Conservation (phyloP, 2,113 vertebrate species). For the Phoxinus phoxinus region DNA sequence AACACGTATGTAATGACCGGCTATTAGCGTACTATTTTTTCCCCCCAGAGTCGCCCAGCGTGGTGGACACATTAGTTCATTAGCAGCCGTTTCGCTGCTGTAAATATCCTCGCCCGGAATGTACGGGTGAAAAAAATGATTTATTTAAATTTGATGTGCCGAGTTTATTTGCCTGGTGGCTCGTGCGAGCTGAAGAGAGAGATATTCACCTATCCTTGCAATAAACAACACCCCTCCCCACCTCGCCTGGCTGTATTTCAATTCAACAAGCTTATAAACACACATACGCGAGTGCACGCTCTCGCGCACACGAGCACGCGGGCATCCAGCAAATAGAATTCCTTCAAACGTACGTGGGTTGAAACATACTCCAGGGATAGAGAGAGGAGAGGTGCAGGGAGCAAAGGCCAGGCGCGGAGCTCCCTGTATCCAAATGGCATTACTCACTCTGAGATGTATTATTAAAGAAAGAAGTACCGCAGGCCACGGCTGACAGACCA, state of each 20-base stretch:
- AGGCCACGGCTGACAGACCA: constrained; percentile 49
- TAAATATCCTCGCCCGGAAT: constrained; percentile 37
- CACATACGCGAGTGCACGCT: constrained; percentile 35
- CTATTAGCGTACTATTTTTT: constrained; percentile 48
- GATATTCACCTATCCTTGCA: constrained; percentile 53
- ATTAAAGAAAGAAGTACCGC: constrained; percentile 55
- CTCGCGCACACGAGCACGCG: constrained; percentile 1
- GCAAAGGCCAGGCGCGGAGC: constrained; percentile 53
- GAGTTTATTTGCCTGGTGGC: constrained; percentile 58
- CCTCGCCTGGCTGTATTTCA: constrained; percentile 52
- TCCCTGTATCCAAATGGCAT: constrained; percentile 59
- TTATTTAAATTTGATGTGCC: constrained; percentile 59
- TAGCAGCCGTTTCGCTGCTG: constrained; percentile 53
- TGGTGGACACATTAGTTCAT: constrained; percentile 57
- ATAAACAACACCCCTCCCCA: constrained; percentile 42
- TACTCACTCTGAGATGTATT: constrained; percentile 58
- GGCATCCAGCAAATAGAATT: constrained; percentile 53
- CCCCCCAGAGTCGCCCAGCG: constrained; percentile 17
- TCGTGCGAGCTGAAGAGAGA: constrained; percentile 43
- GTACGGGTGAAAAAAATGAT: constrained; percentile 46
- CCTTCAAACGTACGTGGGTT: constrained; percentile 56
- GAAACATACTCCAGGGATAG: constrained; percentile 55
- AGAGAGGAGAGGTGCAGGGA: constrained; percentile 49
- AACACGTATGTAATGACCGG: constrained; percentile 45
- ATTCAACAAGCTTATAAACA: constrained; percentile 42